These are phyloP conservation scores for Uria lomvia DNA, from an alignment of 2,113 vertebrate species.

Conservation along the genomic window DNA sequence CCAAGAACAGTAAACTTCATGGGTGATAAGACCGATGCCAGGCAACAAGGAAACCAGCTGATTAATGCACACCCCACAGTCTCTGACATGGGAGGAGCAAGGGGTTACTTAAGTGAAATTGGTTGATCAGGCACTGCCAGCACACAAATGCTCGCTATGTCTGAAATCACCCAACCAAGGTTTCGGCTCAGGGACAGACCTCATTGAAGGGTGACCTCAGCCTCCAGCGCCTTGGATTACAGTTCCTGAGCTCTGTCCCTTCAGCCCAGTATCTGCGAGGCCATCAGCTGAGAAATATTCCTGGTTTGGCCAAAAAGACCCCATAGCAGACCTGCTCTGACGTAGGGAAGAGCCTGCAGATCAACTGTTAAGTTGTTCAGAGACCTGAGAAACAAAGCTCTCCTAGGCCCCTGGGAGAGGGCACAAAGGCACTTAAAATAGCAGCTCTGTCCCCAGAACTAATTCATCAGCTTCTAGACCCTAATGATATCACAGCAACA, in stretches of 20 bases:
- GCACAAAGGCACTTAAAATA: neutral
- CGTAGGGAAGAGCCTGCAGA: neutral
- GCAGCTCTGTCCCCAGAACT: neutral
- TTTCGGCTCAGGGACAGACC: neutral
- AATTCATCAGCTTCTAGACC: neutral
- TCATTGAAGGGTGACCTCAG: neutral
- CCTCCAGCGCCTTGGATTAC: neutral
- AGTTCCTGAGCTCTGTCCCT: neutral
- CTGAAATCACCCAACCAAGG: neutral
- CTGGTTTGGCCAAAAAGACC: neutral
- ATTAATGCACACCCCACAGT: neutral
- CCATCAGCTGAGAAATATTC: neutral
- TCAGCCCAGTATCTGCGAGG: neutral
- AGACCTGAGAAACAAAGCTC: neutral
- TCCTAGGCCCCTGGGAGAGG: neutral
- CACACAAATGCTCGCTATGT: neutral
- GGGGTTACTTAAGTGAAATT: conserved; percentile 2
- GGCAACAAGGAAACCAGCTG: neutral
- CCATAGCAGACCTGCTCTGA: neutral
- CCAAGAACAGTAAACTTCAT: neutral
- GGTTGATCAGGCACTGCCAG: neutral
- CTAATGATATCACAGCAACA: neutral
- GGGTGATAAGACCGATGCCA: neutral
- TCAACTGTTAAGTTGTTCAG: neutral
- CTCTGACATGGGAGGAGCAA: neutral